These are phyloP conservation scores for Acleris literana DNA, from an alignment of 2,888 invertebrate genomes.

Conservation along the genomic window DNA sequence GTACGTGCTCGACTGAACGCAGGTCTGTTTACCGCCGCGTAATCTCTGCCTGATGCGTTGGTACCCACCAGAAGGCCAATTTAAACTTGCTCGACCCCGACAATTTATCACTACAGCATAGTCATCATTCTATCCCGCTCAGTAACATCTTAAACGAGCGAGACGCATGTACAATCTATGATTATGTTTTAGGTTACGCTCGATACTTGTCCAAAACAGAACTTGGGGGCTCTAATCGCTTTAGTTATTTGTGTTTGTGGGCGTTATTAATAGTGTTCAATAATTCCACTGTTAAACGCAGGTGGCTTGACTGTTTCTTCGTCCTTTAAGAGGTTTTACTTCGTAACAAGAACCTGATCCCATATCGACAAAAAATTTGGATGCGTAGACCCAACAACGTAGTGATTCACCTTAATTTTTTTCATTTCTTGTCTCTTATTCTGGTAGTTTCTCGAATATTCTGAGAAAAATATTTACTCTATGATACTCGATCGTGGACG, in stretches of 20 bases:
- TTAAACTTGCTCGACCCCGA: constrained; percentile 31
- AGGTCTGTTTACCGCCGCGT: constrained; percentile 45
- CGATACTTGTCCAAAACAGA: constrained; percentile 7
- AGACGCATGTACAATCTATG: background rate
- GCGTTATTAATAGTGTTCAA: constrained; percentile 21
- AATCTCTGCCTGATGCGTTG: constrained; percentile 23
- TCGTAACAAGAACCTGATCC: background rate
- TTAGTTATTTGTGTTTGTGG: constrained; percentile 33
- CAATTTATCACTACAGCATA: constrained; percentile 5
- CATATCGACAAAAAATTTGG: background rate
- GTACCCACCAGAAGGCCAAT: constrained; percentile 29
- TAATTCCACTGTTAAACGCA: constrained; percentile 4
- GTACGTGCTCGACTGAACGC: constrained; percentile 59
- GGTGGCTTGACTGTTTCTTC: background rate
- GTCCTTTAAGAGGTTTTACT: constrained; percentile 1
- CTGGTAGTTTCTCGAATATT: no score
- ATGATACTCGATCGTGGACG: no score
- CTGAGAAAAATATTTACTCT: no score
- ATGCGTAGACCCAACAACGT: background rate
- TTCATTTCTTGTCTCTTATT: no score
- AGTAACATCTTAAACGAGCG: constrained; percentile 10
- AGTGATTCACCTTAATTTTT: background rate
- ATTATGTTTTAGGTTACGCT: background rate
- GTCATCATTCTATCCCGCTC: constrained; percentile 13
- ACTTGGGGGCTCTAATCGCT: constrained; percentile 35